These are phyloP conservation scores for Erythrolamprus reginae DNA, from an alignment of 2,113 vertebrate species.

Conservation along the genomic window DNA sequence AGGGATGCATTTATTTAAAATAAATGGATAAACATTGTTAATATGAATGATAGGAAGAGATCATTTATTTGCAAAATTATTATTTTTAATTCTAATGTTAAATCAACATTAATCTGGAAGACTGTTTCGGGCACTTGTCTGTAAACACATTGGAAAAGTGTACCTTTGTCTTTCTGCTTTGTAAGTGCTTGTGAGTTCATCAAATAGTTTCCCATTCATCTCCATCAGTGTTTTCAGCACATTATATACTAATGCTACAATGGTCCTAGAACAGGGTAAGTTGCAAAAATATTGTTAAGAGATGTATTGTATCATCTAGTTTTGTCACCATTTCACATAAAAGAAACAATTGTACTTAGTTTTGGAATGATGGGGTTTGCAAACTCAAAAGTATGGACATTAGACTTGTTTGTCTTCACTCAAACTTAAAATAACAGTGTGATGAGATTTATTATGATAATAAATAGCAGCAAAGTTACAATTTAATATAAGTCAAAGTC, in stretches of 20 bases:
- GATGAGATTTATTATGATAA: neutral
- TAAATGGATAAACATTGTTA: neutral
- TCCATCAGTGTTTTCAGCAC: conserved; percentile 98
- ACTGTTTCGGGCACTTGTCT: neutral
- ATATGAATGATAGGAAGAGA: neutral
- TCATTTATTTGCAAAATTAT: neutral
- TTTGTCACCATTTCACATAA: neutral
- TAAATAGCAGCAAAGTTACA: neutral
- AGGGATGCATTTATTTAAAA: neutral
- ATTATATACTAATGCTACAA: conserved; percentile 93
- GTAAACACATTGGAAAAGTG: accelerated
- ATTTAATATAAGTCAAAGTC: neutral
- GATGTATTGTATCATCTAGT: neutral
- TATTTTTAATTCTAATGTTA: neutral
- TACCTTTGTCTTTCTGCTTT: conserved; percentile 93
- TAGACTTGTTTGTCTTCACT: neutral
- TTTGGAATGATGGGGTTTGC: conserved; percentile 7
- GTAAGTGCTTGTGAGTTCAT: conserved; percentile 92
- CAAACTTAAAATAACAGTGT: neutral
- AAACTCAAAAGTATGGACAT: neutral
- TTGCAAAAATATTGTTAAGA: neutral
- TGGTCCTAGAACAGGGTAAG: conserved; percentile 75
- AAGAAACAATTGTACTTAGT: neutral
- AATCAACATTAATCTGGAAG: neutral
- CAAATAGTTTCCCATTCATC: conserved; percentile 94